A percentile compares a stretch with the other conserved stretches of the same genome.
phyloP scores from a whole-genome alignment of 1,140 invertebrate species.

The Rhyacophila brunnea region DNA sequence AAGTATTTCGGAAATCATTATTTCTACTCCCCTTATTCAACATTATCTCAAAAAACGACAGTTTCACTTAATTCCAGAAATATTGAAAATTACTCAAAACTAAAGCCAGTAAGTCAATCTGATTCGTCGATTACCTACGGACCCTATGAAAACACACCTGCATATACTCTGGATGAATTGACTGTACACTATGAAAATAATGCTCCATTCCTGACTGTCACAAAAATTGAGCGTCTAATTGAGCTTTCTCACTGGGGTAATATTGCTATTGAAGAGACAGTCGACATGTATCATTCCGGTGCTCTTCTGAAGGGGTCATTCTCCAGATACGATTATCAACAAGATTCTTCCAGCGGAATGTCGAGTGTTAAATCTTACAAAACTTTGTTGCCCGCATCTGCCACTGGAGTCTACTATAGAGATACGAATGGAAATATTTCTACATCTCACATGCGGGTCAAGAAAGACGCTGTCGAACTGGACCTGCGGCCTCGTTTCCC shows the following conservation, averaged over 20 bases:
- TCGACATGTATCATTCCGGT: slow-evolving; percentile 90
- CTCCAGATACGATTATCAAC: slow-evolving; percentile 92
- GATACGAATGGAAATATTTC: slow-evolving; percentile 99
- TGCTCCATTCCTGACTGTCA: slow-evolving; percentile 90
- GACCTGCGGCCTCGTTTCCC: slow-evolving; percentile 95
- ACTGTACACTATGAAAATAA: slow-evolving; percentile 95
- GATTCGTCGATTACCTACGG: slow-evolving; percentile 85
- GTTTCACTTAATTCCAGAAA: slow-evolving; percentile 75
- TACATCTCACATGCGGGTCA: slow-evolving; percentile 86
- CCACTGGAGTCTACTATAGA: slow-evolving; percentile 87
- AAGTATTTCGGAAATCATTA: slow-evolving; percentile 83
- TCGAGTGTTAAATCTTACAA: slow-evolving; percentile 91
- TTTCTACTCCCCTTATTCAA: slow-evolving; percentile 79
- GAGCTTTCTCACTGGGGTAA: slow-evolving; percentile 99
- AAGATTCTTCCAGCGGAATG: slow-evolving; percentile 79
- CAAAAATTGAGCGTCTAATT: slow-evolving; percentile 79
- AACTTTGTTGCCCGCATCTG: slow-evolving; percentile 84
- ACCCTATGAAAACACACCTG: slow-evolving; percentile 73
- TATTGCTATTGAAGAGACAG: slow-evolving; percentile 93
- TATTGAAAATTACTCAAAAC: slow-evolving; percentile 83
- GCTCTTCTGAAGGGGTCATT: slow-evolving; percentile 93
- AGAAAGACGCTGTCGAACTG: slow-evolving; percentile 90
- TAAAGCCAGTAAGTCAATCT: slow-evolving; percentile 77
- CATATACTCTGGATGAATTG: slow-evolving; percentile 63
- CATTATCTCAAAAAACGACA: slow-evolving; percentile 76